Conservation (phyloP, 1,140 invertebrate genomes). For the Cepaea nemoralis region DNA sequence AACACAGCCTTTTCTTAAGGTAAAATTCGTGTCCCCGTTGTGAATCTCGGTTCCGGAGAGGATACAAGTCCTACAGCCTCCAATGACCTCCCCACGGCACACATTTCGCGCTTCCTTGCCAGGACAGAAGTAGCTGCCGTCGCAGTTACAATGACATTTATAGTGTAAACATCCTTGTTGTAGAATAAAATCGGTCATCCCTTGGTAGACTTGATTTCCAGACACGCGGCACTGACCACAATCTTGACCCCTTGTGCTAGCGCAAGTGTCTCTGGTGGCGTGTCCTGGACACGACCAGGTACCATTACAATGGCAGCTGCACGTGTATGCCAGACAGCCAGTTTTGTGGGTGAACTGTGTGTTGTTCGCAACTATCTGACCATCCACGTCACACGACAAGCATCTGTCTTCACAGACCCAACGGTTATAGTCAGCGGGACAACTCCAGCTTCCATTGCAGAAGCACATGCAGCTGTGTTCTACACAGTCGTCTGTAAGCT, state of each 20-base stretch:
- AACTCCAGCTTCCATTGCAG: conserved; percentile 57
- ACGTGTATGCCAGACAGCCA: conserved; percentile 56
- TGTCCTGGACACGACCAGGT: conserved; percentile 52
- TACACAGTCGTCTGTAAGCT: conserved; percentile 51
- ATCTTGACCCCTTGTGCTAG: conserved; percentile 5
- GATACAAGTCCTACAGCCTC: conserved; percentile 46
- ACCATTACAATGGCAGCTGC: conserved; percentile 56
- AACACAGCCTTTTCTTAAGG: conserved; percentile 47
- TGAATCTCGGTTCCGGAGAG: conserved; percentile 44
- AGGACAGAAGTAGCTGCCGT: conserved; percentile 60
- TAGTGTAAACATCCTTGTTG: conserved; percentile 48
- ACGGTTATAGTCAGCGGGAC: conserved; percentile 41
- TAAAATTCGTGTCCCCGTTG: conserved; percentile 41
- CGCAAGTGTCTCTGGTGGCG: conserved; percentile 50
- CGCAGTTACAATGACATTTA: conserved; percentile 57
- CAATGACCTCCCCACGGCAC: conserved; percentile 47
- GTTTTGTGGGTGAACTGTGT: conserved; percentile 50
- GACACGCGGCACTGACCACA: conserved; percentile 10
- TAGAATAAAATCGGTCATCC: conserved; percentile 18
- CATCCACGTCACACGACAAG: conserved; percentile 48
- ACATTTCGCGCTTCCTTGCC: conserved; percentile 51
- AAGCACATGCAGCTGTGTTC: conserved; percentile 57
- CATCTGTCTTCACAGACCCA: conserved; percentile 39
- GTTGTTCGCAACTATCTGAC: conserved; percentile 36
- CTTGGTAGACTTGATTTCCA: background rate